Percentiles rank a stretch among this genome's conserved stretches.
phyloP scores from a whole-genome alignment of 2,113 vertebrate genomes.

The Nanger granti region DNA sequence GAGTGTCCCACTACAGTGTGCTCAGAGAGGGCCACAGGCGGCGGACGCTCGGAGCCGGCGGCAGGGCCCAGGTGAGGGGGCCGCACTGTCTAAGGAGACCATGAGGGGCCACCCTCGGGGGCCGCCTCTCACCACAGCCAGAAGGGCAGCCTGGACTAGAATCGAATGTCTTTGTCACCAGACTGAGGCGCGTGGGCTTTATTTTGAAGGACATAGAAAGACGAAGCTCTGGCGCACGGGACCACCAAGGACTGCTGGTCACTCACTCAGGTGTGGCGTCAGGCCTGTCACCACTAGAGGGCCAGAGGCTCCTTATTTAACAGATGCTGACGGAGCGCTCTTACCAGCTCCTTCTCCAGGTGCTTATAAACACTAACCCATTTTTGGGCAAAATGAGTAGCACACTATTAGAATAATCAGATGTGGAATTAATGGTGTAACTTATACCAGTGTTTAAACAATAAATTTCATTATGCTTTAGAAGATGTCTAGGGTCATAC shows the following conservation, averaged over 20 bases:
- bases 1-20: neutral
- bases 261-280: neutral
- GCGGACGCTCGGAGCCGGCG: neutral
- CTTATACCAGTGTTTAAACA: neutral
- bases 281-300: neutral
- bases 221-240: neutral
- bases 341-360: neutral
- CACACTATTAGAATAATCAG: neutral
- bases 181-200: neutral
- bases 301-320: neutral
- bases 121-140: neutral
- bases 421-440: neutral
- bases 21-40: neutral
- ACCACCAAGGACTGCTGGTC: neutral
- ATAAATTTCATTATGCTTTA: neutral
- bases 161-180: neutral
- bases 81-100: neutral
- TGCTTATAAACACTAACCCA: neutral
- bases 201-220: neutral
- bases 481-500: neutral
- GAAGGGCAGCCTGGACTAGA: neutral
- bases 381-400: neutral
- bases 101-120: neutral
- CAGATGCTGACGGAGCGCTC: neutral
- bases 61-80: neutral